Evolutionary conservation across 2,888 invertebrate genomes (phyloP).

Genomic region (Trissoscelio sp.): DNA sequence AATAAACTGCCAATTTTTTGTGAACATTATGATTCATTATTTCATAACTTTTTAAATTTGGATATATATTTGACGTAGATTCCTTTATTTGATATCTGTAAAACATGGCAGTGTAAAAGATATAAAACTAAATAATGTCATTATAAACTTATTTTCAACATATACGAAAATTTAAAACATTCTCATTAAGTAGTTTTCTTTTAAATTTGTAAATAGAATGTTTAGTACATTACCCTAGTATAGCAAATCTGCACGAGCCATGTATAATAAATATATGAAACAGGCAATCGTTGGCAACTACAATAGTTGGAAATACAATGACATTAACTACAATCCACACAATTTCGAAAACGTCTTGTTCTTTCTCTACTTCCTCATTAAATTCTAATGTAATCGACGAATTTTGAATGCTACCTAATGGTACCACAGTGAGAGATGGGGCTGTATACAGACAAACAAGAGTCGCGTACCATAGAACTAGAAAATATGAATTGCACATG

Average conservation of each 20-base stretch:
- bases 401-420: conserved; percentile 11
- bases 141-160: too few species aligned
- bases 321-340: conserved; percentile 20
- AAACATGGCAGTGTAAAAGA: too few species aligned
- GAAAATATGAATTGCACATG: too few species aligned
- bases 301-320: not conserved
- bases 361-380: not conserved
- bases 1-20: not conserved
- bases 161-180: too few species aligned
- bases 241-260: conserved; percentile 10
- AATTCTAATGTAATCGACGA: not conserved
- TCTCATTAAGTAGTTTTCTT: too few species aligned
- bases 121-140: not conserved
- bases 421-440: conserved; percentile 18
- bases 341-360: not conserved
- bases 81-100: not conserved
- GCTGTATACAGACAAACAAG: not conserved
- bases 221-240: conserved; percentile 3
- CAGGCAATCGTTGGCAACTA: not conserved
- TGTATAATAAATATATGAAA: conserved; percentile 8
- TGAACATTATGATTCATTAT: not conserved
- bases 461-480: conserved; percentile 6
- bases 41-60: not conserved
- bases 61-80: not conserved
- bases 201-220: too few species aligned